Conservation (phyloP, 2,888 invertebrate species). For the Steinernema scapterisci region DNA sequence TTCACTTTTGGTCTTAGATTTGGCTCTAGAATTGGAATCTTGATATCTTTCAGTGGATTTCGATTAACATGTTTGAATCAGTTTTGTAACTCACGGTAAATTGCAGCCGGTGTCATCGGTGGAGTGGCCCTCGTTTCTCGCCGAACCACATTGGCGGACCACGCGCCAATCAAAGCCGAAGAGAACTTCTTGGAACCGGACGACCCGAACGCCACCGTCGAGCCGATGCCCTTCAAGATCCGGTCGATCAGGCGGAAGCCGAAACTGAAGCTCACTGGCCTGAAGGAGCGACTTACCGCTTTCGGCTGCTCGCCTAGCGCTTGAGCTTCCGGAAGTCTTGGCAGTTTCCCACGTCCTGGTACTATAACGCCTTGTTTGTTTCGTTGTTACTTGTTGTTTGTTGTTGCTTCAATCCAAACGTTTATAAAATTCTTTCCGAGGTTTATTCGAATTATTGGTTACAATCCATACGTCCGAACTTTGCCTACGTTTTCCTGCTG, state of each 20-base stretch:
- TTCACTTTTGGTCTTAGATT: too few species aligned
- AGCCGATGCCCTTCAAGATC: constrained; percentile 28
- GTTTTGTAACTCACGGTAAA: neutral
- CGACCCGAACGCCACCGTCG: neutral
- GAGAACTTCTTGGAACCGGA: constrained; percentile 25
- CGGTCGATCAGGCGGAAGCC: constrained; percentile 1
- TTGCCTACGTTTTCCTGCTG: too few species aligned
- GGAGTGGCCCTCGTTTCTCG: constrained; percentile 7
- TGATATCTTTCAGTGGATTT: too few species aligned
- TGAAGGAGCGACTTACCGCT: constrained; percentile 5
- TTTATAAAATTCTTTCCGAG: too few species aligned
- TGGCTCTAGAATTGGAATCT: too few species aligned
- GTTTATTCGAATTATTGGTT: too few species aligned
- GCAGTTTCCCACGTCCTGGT: too few species aligned
- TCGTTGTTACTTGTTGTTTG: too few species aligned
- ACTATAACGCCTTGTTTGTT: too few species aligned
- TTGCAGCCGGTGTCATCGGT: constrained; percentile 14
- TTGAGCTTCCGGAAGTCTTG: neutral
- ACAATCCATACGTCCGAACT: too few species aligned
- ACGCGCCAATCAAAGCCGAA: constrained; percentile 17
- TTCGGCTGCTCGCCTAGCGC: neutral
- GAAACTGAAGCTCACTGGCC: constrained; percentile 9
- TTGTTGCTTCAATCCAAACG: too few species aligned
- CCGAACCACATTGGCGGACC: neutral
- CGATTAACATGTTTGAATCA: neutral